These are phyloP conservation scores for Magallana gigas DNA, from an alignment of 1,140 invertebrate species.

Conservation along the genomic window DNA sequence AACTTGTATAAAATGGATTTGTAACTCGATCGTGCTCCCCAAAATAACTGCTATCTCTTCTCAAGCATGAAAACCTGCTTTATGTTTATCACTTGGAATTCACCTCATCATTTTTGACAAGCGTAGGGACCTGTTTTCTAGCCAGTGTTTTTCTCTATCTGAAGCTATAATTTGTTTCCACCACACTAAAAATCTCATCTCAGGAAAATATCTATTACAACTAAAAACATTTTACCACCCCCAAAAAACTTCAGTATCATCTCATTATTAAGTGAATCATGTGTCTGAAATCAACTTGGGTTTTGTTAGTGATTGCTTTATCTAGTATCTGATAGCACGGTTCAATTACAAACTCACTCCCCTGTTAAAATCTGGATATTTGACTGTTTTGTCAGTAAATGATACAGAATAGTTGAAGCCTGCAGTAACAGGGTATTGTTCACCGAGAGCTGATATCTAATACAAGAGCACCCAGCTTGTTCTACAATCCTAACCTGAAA, in stretches of 20 bases:
- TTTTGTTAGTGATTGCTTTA: background rate
- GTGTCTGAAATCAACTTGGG: background rate
- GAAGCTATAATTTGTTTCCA: slow-evolving; percentile 9
- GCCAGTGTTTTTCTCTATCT: background rate
- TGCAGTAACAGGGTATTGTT: too few relatives aligned
- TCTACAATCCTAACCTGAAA: too few relatives aligned
- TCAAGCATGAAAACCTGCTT: slow-evolving; percentile 23
- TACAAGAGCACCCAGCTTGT: too few relatives aligned
- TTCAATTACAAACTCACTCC: background rate
- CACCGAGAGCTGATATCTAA: too few relatives aligned
- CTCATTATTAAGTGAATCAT: slow-evolving; percentile 29
- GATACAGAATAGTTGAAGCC: too few relatives aligned
- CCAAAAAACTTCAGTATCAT: background rate
- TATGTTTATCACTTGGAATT: slow-evolving; percentile 16
- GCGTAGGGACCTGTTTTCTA: background rate
- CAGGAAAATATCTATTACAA: slow-evolving; percentile 28
- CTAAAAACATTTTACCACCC: slow-evolving; percentile 6
- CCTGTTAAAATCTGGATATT: background rate
- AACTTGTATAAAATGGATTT: slow-evolving; percentile 11
- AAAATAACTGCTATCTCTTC: slow-evolving; percentile 22
- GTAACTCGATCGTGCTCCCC: slow-evolving; percentile 8
- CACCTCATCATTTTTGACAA: slow-evolving; percentile 1
- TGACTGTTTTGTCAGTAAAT: too few relatives aligned
- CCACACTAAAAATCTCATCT: background rate
- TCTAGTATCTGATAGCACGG: slow-evolving; percentile 4